phyloP scores from a whole-genome alignment of 2,888 invertebrate genomes.

The Meganola albula region DNA sequence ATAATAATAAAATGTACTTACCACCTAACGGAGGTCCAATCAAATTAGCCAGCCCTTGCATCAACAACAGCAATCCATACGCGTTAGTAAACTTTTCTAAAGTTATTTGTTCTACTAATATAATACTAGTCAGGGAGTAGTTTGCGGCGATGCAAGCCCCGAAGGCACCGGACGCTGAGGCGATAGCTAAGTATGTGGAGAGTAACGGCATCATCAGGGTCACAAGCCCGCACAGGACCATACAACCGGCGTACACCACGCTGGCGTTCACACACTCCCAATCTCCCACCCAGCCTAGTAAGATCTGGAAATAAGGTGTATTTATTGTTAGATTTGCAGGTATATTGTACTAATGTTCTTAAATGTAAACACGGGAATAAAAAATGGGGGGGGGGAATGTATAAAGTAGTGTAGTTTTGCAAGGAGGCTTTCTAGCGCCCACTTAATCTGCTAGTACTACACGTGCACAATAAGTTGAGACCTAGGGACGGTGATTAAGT shows the following conservation, averaged over 20 bases:
- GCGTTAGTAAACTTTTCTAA: conserved; percentile 94
- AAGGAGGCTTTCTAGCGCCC: too few relatives aligned
- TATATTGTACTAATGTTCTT: too few relatives aligned
- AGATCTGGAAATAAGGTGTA: conserved; percentile 72
- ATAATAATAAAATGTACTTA: conserved; percentile 59
- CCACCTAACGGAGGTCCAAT: conserved; percentile 94
- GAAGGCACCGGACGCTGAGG: conserved; percentile 85
- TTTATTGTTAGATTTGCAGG: too few relatives aligned
- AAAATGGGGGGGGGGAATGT: too few relatives aligned
- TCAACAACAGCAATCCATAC: conserved; percentile 90
- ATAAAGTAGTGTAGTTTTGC: too few relatives aligned
- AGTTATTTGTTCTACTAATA: conserved; percentile 93
- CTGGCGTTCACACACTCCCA: conserved; percentile 86
- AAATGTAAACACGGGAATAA: too few relatives aligned
- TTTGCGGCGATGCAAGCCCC: conserved; percentile 95
- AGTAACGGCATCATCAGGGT: conserved; percentile 82
- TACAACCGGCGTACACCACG: conserved; percentile 88
- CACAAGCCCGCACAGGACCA: conserved; percentile 83
- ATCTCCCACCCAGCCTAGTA: conserved; percentile 93
- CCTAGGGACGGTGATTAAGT: too few relatives aligned
- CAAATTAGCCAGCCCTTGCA: conserved; percentile 93
- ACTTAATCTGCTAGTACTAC: too few relatives aligned
- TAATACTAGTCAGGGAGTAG: conserved; percentile 93
- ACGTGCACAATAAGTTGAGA: too few relatives aligned
- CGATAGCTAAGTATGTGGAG: conserved; percentile 74